Evolutionary conservation across 1,140 invertebrate genomes (phyloP).

Genomic region (Chrysomallon squamiferum): DNA sequence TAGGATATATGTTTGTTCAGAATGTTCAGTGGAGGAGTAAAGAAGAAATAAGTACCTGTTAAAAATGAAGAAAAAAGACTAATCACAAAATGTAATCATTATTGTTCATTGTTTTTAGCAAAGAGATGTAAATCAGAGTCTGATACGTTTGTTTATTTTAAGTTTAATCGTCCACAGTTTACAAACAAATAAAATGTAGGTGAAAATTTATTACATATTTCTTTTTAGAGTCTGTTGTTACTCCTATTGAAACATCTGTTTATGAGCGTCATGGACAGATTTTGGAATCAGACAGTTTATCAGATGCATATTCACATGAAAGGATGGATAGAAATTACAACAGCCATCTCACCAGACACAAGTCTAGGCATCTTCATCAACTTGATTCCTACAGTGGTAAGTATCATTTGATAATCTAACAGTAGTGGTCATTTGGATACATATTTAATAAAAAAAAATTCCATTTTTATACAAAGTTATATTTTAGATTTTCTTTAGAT

Average conservation of each 20-base stretch:
- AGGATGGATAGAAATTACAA: conserved; percentile 6
- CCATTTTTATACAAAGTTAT: not conserved
- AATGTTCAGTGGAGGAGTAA: too few relatives aligned
- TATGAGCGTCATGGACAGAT: conserved; percentile 33
- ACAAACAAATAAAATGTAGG: too few relatives aligned
- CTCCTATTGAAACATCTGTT: conserved; percentile 44
- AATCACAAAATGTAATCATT: too few relatives aligned
- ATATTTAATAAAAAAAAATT: not conserved
- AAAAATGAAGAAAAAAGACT: too few relatives aligned
- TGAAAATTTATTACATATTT: not conserved
- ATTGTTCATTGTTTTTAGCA: too few relatives aligned
- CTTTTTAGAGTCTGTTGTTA: conserved; percentile 43
- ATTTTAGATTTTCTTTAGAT: too few relatives aligned
- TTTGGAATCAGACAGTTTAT: conserved; percentile 46
- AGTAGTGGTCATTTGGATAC: conserved; percentile 5
- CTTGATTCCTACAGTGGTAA: not conserved
- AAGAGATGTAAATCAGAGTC: too few relatives aligned
- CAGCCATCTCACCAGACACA: conserved; percentile 4
- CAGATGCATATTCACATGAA: conserved; percentile 33
- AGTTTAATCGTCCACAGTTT: too few relatives aligned
- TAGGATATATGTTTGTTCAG: too few relatives aligned
- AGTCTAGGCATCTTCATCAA: conserved; percentile 13
- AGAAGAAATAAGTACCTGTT: too few relatives aligned
- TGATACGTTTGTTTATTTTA: too few relatives aligned
- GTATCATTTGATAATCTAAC: not conserved